phyloP scores from a whole-genome alignment of 2,113 vertebrate species.

The Crotophaga sulcirostris region DNA sequence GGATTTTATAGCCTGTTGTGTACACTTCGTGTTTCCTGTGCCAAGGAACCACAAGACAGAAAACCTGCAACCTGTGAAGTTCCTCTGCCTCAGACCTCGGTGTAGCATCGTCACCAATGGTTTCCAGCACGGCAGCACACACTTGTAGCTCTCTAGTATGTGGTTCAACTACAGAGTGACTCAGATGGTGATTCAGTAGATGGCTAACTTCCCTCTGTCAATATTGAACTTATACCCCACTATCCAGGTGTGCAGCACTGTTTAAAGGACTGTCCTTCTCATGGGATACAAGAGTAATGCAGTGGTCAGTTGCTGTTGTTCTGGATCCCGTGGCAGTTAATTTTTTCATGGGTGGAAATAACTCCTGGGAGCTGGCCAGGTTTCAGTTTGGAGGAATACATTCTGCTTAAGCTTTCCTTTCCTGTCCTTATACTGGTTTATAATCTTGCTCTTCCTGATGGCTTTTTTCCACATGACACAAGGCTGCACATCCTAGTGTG shows the following conservation, averaged over 20 bases:
- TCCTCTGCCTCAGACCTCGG: not conserved
- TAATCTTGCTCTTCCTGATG: not conserved
- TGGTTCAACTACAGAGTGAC: constrained; percentile 7
- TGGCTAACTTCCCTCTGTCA: constrained; percentile 30
- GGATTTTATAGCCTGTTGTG: constrained; percentile 64
- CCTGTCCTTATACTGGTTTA: not conserved
- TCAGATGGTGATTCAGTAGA: not conserved
- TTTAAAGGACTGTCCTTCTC: not conserved
- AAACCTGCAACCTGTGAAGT: constrained; percentile 36
- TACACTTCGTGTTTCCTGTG: constrained; percentile 49
- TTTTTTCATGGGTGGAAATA: not conserved
- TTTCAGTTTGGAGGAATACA: not conserved
- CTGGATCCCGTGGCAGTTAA: not conserved
- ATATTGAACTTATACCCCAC: constrained; percentile 13
- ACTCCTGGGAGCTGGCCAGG: not conserved
- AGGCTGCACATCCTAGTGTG: not conserved
- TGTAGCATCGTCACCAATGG: not conserved
- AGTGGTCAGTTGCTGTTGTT: fast-evolving
- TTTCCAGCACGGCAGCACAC: not conserved
- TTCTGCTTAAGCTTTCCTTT: constrained; percentile 7
- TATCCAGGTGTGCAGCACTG: not conserved
- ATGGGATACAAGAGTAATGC: not conserved
- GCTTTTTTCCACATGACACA: not conserved
- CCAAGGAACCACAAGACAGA: constrained; percentile 62
- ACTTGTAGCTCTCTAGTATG: constrained; percentile 41